phyloP scores from a whole-genome alignment of 1,140 invertebrate species.

The Zaprionus nigranus region DNA sequence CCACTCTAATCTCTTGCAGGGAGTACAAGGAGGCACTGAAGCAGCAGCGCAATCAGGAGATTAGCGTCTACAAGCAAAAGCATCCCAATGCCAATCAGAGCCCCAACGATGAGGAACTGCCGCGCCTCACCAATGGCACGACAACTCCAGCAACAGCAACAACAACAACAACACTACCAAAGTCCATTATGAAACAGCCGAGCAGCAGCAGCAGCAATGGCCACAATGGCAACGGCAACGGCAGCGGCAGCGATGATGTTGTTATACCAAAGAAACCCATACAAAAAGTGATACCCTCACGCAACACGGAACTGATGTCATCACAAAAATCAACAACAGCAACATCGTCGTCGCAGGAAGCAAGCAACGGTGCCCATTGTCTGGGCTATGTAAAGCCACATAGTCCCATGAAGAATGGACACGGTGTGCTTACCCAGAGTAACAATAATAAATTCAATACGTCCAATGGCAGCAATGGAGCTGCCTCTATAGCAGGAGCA shows the following conservation, averaged over 20 bases:
- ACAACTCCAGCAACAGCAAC: slow-evolving; percentile 15
- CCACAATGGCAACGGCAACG: slow-evolving; percentile 43
- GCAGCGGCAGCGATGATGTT: slow-evolving; percentile 68
- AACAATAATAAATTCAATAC: slow-evolving; percentile 59
- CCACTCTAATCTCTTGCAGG: slow-evolving; percentile 84
- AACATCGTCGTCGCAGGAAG: slow-evolving; percentile 49
- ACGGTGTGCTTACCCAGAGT: slow-evolving; percentile 35
- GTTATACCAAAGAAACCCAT: slow-evolving; percentile 86
- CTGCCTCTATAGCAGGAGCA: background rate
- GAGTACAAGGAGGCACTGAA: slow-evolving; percentile 95
- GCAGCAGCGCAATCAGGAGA: slow-evolving; percentile 92
- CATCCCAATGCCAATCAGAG: slow-evolving; percentile 75
- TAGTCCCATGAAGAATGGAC: slow-evolving; percentile 87
- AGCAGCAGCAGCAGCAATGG: slow-evolving; percentile 59
- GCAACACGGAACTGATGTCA: slow-evolving; percentile 80
- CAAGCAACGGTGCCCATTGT: slow-evolving; percentile 66
- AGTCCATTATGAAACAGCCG: slow-evolving; percentile 81
- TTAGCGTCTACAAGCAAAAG: slow-evolving; percentile 87
- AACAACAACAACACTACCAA: slow-evolving; percentile 63
- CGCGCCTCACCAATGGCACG: slow-evolving; percentile 46
- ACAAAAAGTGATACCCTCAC: slow-evolving; percentile 86
- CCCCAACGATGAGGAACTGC: slow-evolving; percentile 67
- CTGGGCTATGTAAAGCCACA: slow-evolving; percentile 89
- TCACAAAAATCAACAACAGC: slow-evolving; percentile 35
- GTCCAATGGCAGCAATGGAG: slow-evolving; percentile 60